A percentile compares a stretch with the other conserved stretches of the same genome.
phyloP scores from a whole-genome alignment of 2,113 vertebrate genomes.

The Chrysochloris asiatica region DNA sequence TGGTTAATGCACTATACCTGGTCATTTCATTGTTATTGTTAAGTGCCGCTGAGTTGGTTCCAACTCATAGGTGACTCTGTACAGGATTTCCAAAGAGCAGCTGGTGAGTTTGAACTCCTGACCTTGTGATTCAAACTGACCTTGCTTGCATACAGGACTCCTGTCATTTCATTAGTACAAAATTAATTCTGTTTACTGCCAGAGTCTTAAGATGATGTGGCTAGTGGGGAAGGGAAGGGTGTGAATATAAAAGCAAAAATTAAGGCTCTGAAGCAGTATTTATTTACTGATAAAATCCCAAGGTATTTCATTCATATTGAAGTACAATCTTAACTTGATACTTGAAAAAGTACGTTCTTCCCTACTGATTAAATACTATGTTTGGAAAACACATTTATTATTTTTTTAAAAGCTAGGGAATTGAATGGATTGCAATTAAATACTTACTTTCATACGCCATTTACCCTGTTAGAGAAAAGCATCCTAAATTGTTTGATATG shows the following conservation, averaged over 20 bases:
- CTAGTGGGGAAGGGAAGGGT: neutral
- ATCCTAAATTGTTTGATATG: conserved; percentile 31
- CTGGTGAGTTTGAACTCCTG: too few relatives aligned
- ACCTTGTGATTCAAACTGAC: too few relatives aligned
- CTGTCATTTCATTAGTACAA: conserved; percentile 1
- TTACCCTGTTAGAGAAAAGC: conserved; percentile 1
- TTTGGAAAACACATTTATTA: neutral
- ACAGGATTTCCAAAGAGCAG: too few relatives aligned
- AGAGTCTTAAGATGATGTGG: neutral
- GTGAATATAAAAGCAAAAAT: neutral
- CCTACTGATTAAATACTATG: neutral
- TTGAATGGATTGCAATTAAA: conserved; percentile 10
- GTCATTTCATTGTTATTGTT: too few relatives aligned
- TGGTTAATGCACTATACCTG: neutral
- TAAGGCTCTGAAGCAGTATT: conserved; percentile 13
- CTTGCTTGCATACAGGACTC: too few relatives aligned
- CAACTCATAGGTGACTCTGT: too few relatives aligned
- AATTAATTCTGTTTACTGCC: conserved; percentile 37
- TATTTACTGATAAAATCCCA: conserved; percentile 40
- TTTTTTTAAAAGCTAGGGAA: conserved; percentile 9
- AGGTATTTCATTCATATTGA: neutral
- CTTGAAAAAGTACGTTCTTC: conserved; percentile 26
- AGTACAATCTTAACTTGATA: conserved; percentile 22
- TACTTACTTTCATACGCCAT: conserved; percentile 21
- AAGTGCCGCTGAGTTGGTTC: too few relatives aligned